Percentiles rank a stretch among this genome's conserved stretches.
phyloP scores from a whole-genome alignment of 2,797 vertebrate genomes.

The Distichodus sexfasciatus region DNA sequence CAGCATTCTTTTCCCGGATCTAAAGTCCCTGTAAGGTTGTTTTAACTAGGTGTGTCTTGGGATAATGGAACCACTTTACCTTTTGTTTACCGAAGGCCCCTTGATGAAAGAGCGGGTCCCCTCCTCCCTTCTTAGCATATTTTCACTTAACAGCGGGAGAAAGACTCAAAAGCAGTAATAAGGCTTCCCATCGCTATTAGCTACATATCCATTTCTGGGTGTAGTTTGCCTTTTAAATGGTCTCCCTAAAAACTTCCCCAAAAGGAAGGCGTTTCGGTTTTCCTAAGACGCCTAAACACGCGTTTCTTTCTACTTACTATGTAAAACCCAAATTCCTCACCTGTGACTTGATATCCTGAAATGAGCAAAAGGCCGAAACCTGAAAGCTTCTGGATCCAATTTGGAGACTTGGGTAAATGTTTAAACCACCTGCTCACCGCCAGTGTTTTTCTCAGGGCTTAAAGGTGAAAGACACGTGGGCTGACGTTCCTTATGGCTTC shows the following conservation, averaged over 20 bases:
- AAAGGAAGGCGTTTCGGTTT: background rate
- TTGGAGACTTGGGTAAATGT: background rate
- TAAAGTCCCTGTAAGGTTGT: conserved; percentile 39
- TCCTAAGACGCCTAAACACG: background rate
- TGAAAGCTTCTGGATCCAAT: background rate
- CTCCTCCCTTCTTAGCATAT: background rate
- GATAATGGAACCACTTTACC: conserved; percentile 30
- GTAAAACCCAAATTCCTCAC: background rate
- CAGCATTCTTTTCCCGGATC: conserved; percentile 66
- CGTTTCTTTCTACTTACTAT: background rate
- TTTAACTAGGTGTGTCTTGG: conserved; percentile 66
- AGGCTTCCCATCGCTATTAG: too few relatives aligned
- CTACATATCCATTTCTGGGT: too few relatives aligned
- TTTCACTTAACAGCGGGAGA: background rate
- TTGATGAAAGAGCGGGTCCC: background rate
- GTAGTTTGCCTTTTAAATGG: too few relatives aligned
- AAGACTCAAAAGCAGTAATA: background rate
- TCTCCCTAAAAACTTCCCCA: too few relatives aligned
- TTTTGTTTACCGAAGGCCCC: conserved; percentile 33
- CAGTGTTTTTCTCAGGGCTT: conserved; percentile 15
- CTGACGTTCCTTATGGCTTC: too few relatives aligned
- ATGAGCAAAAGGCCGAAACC: background rate
- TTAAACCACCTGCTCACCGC: conserved; percentile 35
- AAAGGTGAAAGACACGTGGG: background rate
- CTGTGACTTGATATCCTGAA: background rate